Evolutionary conservation across 2,888 invertebrate genomes (phyloP).

Genomic region (Atrina japonica): DNA sequence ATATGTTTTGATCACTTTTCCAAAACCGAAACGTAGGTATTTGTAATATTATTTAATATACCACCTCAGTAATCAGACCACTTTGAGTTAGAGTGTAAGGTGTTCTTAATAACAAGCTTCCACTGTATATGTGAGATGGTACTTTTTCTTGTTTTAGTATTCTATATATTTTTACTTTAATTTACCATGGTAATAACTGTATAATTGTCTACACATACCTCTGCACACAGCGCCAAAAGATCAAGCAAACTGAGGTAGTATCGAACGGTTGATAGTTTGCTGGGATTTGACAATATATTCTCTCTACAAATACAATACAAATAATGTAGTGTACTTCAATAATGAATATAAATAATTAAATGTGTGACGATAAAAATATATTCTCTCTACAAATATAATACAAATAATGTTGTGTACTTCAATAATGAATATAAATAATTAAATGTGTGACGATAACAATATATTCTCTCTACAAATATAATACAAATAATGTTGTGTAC

Average conservation of each 20-base stretch:
- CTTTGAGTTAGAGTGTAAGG: too few relatives aligned
- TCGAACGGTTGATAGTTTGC: conserved; percentile 64
- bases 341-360: too few relatives aligned
- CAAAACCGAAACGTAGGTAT: too few relatives aligned
- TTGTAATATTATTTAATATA: too few relatives aligned
- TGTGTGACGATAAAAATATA: too few relatives aligned
- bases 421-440: too few relatives aligned
- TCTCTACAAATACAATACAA: conserved; percentile 59
- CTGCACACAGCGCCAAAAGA: conserved; percentile 79
- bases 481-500: background rate
- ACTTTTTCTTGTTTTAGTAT: background rate
- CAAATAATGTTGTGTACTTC: background rate
- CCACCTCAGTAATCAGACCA: too few relatives aligned
- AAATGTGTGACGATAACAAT: too few relatives aligned
- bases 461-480: background rate
- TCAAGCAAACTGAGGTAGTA: conserved; percentile 79
- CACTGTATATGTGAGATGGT: background rate
- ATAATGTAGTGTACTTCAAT: background rate
- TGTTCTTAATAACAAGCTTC: too few relatives aligned
- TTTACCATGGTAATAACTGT: too few relatives aligned
- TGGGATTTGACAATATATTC: conserved; percentile 68
- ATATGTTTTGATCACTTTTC: too few relatives aligned
- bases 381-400: background rate
- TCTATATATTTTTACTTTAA: background rate
- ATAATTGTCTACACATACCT: conserved; percentile 63